These are phyloP conservation scores for Alentia gelatinosa DNA, from an alignment of 2,888 invertebrate species.

Conservation along the genomic window DNA sequence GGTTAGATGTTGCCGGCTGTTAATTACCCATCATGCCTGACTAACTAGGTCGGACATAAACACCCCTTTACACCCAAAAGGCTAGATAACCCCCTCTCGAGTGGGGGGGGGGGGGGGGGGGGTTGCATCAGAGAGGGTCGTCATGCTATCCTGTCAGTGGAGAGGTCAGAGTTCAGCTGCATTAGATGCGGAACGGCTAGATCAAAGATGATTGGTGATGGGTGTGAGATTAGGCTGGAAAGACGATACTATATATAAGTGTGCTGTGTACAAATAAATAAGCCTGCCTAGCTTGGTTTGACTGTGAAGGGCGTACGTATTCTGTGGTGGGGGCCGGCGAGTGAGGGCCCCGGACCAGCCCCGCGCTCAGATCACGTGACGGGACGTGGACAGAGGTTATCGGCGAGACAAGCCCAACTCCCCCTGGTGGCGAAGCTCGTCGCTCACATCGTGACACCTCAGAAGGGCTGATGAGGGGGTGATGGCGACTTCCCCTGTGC, in stretches of 20 bases:
- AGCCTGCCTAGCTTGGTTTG: background rate
- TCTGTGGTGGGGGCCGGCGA: no score
- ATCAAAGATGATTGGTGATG: conserved; percentile 31
- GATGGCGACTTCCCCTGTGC: background rate
- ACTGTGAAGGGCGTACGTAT: no score
- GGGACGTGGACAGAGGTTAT: background rate
- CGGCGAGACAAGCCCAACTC: background rate
- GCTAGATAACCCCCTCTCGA: no score
- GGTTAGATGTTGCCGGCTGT: no score
- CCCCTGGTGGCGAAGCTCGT: background rate
- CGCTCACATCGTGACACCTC: background rate
- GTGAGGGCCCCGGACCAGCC: no score
- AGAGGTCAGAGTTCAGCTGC: conserved; percentile 22
- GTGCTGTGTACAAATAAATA: conserved; percentile 6
- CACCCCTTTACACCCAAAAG: no score
- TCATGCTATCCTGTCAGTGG: conserved; percentile 36
- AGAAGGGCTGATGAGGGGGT: background rate
- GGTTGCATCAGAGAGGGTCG: background rate
- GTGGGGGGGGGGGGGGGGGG: background rate
- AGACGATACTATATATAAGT: background rate
- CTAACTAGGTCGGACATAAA: no score
- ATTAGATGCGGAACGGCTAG: background rate
- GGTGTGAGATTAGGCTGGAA: background rate
- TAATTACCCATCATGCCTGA: no score
- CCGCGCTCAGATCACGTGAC: background rate